Evolutionary conservation across 2,797 vertebrate species (phyloP), one percentile per base, ranked within the genome.

Genomic region (Gorsachius magnificus): DNA sequence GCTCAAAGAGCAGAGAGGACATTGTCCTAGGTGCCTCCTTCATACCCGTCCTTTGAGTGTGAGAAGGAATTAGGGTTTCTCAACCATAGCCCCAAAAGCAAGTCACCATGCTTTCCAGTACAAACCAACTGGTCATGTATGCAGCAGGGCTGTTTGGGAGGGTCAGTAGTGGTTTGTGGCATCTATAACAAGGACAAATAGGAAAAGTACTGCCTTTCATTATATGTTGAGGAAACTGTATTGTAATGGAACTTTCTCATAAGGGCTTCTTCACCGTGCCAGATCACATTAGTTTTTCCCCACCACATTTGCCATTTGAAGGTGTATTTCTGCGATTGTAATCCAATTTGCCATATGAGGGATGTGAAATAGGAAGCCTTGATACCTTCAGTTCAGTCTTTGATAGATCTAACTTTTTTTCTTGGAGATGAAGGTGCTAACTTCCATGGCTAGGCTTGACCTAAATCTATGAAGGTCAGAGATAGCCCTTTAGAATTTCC

Each of bases 391-490:
- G 26, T 91, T 95, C 61, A 85, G 43, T 60, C 87, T 91, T 84
- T 89, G 70, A 81, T 69, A 83, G 65, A 60, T 24, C 19, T 82
- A 28, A 22, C 2, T 90, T 76, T 89, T 72, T 92, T 87, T 58
- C 28, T 51, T 48, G 51, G 76, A 41, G 33, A 76, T 36, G 61
- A 83, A 66, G 68, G 74, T 90, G 51, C 17, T 91, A 79, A 56
- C 48, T 89, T 95, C 87, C 61, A 46, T 31, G 60, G 57, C 54
- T 72, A 70, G 50, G 22, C 77, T 91, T 97, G 88, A 93, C 60
- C 72, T 95, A 85, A 71, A 74, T 89, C 57, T 80, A 12, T 94
- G 80, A 95, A 93, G 78, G 90, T 95, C 90, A 92, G 64, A 86
- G 51, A 50, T 2, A 93, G 36, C 45, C 74, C 74, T 90, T 85